Evolutionary conservation across 2,113 vertebrate genomes (phyloP), one percentile per base, ranked within the genome.

Genomic region (Alectura lathami): DNA sequence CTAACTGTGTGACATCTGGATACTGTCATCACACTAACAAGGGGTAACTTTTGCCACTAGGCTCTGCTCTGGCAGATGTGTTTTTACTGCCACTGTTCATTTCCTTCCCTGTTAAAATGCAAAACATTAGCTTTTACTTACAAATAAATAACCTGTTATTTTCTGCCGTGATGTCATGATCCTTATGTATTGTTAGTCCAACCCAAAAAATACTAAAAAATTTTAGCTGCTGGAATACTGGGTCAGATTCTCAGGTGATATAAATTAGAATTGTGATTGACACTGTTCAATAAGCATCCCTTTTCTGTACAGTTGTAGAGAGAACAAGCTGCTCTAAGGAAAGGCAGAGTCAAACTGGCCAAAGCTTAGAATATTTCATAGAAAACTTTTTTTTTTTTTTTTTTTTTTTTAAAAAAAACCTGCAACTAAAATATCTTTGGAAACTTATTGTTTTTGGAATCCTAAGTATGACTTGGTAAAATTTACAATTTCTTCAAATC

Each of bases 1-100:
- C 92, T 97, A 91, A 96, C 96, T 89, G 91, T 80, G 95, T 90
- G 94, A 95, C 93, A 97, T 95, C 85, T 97, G 91, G 94, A 69
- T 90, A 36, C 82, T 91, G 92, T 93, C 96, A 95, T 24, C 51
- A 62, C 77, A 87, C 92, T 88, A 96, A 95, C 72, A 88, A 97
- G 82, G 89, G 86, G 73, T 32, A 89, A 80, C 89, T 96, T 97
- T 97, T 76, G 93, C 95, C 83, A 95, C 81, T 21, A 57, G 75
- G 56, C 89, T 96, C 43, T 89, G 21, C 62, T 96, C 72, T 82
- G 74, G 92, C 93, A 95, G 91, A 88, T 97, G 62, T 62, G 86
- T 50, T 93, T 96, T 95, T 95, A 96, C 70, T 36, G 70, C 54
- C 81, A 81, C 84, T 94, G 56, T 77, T 92, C 70, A 88, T 88